phyloP scores from a whole-genome alignment of 64 coral and sea anemone species.

The Astreopora myriophthalma region DNA sequence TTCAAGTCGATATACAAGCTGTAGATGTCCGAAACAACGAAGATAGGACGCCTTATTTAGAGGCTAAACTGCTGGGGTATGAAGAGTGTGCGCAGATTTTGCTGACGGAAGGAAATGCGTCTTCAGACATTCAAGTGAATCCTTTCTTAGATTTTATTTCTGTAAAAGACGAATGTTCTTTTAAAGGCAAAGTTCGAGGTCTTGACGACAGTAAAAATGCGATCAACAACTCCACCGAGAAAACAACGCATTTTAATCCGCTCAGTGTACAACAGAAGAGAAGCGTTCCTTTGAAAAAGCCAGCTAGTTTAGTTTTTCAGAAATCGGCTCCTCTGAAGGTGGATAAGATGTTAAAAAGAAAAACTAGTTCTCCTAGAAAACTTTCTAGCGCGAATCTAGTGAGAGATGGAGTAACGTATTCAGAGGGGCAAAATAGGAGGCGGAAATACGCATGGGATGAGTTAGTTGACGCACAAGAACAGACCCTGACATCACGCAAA shows the following conservation, averaged over 20 bases:
- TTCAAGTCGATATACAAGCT: slow-evolving; percentile 59
- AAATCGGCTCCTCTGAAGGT: not conserved
- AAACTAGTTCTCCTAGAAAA: slow-evolving; percentile 11
- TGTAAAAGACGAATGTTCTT: not conserved
- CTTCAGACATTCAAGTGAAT: slow-evolving; percentile 81
- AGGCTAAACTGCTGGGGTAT: slow-evolving; percentile 71
- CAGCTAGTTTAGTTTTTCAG: not conserved
- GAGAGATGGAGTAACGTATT: not conserved
- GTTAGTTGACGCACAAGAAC: not conserved
- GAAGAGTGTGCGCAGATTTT: slow-evolving; percentile 73
- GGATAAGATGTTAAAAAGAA: slow-evolving; percentile 9
- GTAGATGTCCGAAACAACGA: slow-evolving; percentile 84
- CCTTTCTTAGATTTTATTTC: slow-evolving; percentile 87
- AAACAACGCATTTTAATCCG: not conserved
- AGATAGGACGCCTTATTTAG: slow-evolving; percentile 92
- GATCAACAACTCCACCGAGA: not conserved
- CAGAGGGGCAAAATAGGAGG: not conserved
- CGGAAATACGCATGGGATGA: slow-evolving; percentile 31
- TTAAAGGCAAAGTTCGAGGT: slow-evolving; percentile 1
- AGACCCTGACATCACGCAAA: not conserved
- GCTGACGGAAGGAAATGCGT: slow-evolving; percentile 67
- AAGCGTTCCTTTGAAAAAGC: not conserved
- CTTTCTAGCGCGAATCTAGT: not conserved
- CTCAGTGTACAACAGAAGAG: slow-evolving; percentile 5
- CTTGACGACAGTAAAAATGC: slow-evolving; percentile 11